Evolutionary conservation across 23 tunicate genomes (phyloP).

Genomic region (Trididemnum miniatum): DNA sequence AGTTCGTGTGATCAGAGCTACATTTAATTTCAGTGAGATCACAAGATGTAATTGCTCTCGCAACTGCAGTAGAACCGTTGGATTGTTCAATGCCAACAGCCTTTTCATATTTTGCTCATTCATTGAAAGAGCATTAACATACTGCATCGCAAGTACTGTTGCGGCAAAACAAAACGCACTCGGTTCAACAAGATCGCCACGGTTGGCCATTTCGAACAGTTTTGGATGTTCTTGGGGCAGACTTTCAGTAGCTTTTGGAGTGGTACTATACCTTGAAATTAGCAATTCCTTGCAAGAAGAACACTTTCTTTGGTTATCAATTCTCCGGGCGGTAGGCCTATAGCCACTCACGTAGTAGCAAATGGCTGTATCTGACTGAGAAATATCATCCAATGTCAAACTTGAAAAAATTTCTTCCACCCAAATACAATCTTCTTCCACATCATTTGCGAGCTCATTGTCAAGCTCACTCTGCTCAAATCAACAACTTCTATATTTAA

Average conservation of each 20-base stretch:
- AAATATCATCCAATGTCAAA: conserved; percentile 7
- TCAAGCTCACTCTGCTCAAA: background rate
- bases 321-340: background rate
- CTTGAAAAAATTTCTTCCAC: background rate
- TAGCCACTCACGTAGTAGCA: conserved; percentile 5
- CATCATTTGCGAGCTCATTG: background rate
- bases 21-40: background rate
- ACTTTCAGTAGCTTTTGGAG: background rate
- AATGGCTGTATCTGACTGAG: background rate
- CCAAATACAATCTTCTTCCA: background rate
- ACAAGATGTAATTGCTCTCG: background rate
- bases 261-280: background rate
- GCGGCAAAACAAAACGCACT: conserved; percentile 19
- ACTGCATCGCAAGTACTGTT: conserved; percentile 7
- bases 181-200: conserved; percentile 29
- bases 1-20: background rate
- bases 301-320: background rate
- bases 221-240: conserved; percentile 1
- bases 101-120: background rate
- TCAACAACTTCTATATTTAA: too few relatives aligned
- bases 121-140: background rate
- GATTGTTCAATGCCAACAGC: background rate
- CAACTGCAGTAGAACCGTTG: conserved; percentile 7
- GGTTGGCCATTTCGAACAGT: conserved; percentile 32
- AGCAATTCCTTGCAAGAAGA: background rate